Evolutionary conservation across 2,888 invertebrate genomes (phyloP), one percentile per base, ranked within the genome.

Genomic region (Amphipoea lucens): DNA sequence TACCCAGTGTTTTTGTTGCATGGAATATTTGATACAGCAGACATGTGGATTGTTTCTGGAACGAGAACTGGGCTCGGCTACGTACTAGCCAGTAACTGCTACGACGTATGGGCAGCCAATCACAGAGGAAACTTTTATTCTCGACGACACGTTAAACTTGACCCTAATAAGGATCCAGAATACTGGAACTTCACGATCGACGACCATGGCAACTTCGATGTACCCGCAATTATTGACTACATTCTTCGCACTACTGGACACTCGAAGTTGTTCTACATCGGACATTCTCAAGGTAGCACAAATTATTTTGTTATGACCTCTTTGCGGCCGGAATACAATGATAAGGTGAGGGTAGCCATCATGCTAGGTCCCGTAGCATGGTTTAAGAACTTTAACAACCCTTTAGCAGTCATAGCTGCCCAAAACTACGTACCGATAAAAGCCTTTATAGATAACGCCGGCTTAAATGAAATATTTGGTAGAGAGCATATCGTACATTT

Each of bases 231-330:
- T 92, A 97, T 95, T 11, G 95, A 96, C 85, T 93, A 93, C 74
- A 90, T 96, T 23, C 82, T 95, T 2, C 74, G 86, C 0, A 73
- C 81, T 9, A 98, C 98, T 0, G 96, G 97, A 3, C 94, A 96
- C 63, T 86, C 96, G 0, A 95, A 97, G 78, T 85, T 98, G 1
- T 97, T 97, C 88, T 98, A 98, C 91, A 94, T 98, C 12, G 98
- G 98, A 2, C 98, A 98, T 91, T 98, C 98, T 12, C 97, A 97
- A 93, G 98, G 98, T 42, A 97, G 97, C 0, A 97, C 97, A 0
- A 90, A 94, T 65, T 97, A 97, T 88, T 97, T 96, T 84, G 97
- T 97, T 0, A 96, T 97, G 95, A 92, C 95, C 5, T 96, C 97
- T 0, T 91, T 96, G 62, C 93, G 91, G 51, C 97, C 98, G 0